phyloP scores from a whole-genome alignment of 2,888 invertebrate species.

The Agrypnus murinus region DNA sequence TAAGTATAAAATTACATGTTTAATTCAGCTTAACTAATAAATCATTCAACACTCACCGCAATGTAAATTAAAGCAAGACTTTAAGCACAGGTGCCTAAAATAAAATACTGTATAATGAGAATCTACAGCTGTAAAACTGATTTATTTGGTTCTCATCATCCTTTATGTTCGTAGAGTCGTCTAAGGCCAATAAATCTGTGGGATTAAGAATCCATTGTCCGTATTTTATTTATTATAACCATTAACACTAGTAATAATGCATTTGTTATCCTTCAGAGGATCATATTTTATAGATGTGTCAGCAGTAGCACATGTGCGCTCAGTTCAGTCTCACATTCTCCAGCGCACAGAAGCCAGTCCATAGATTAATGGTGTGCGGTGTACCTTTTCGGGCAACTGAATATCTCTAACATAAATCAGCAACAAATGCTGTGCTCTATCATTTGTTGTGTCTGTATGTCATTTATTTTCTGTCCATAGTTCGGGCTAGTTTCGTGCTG shows the following conservation, averaged over 20 bases:
- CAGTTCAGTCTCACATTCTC: conserved; percentile 55
- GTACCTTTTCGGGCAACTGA: conserved; percentile 68
- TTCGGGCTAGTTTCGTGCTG: conserved; percentile 47
- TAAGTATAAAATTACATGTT: conserved; percentile 29
- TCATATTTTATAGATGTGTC: conserved; percentile 69
- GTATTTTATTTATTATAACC: conserved; percentile 71
- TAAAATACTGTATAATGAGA: conserved; percentile 58
- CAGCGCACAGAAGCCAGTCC: conserved; percentile 65
- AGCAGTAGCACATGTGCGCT: conserved; percentile 68
- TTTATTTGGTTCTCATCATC: conserved; percentile 64
- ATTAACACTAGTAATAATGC: conserved; percentile 73
- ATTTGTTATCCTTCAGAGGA: conserved; percentile 71
- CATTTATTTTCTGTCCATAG: conserved; percentile 67
- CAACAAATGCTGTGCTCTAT: conserved; percentile 66
- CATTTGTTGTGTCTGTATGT: conserved; percentile 68
- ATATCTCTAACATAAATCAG: conserved; percentile 70
- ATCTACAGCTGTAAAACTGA: conserved; percentile 59
- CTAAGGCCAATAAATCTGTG: conserved; percentile 68
- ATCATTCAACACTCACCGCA: conserved; percentile 42
- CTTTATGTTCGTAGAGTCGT: conserved; percentile 60
- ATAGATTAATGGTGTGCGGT: conserved; percentile 69
- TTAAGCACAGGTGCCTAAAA: conserved; percentile 55
- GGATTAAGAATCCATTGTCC: conserved; percentile 72
- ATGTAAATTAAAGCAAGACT: conserved; percentile 48
- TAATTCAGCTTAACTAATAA: conserved; percentile 38